Conservation (phyloP, 2,797 vertebrate species). For the Acridotheres tristis region DNA sequence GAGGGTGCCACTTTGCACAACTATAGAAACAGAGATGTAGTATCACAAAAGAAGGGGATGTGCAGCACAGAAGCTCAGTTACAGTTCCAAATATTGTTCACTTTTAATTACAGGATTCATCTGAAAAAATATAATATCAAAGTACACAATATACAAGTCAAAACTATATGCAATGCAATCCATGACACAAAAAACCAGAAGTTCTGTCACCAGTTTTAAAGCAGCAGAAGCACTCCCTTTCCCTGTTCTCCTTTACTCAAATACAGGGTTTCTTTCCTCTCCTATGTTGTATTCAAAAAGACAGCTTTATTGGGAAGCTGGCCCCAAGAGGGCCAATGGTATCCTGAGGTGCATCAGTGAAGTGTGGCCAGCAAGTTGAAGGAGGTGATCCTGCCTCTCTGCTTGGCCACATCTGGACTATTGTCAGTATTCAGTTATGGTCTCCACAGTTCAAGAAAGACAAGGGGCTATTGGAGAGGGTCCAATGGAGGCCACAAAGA, state of each 20-base stretch:
- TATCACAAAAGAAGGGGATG: neutral
- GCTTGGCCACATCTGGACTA: neutral
- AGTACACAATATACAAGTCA: neutral
- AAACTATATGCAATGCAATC: neutral
- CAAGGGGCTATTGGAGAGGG: neutral
- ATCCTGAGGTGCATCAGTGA: neutral
- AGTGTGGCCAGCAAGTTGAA: too few relatives aligned
- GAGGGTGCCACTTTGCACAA: neutral
- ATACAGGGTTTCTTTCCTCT: neutral
- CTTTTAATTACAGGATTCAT: neutral
- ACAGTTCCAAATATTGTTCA: neutral
- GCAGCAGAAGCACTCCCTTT: neutral
- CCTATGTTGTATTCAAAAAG: neutral
- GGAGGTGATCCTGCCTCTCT: neutral
- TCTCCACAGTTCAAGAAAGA: neutral
- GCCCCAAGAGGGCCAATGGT: neutral
- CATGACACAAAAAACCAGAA: neutral
- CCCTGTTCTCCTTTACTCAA: neutral
- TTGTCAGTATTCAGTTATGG: neutral
- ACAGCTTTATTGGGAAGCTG: neutral
- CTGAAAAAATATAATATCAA: neutral
- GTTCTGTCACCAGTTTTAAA: neutral
- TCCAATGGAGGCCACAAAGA: neutral
- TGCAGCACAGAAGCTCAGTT: neutral
- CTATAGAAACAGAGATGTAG: neutral